These are phyloP conservation scores for Sorex araneus DNA, from an alignment of 2,113 vertebrate genomes.

Conservation along the genomic window DNA sequence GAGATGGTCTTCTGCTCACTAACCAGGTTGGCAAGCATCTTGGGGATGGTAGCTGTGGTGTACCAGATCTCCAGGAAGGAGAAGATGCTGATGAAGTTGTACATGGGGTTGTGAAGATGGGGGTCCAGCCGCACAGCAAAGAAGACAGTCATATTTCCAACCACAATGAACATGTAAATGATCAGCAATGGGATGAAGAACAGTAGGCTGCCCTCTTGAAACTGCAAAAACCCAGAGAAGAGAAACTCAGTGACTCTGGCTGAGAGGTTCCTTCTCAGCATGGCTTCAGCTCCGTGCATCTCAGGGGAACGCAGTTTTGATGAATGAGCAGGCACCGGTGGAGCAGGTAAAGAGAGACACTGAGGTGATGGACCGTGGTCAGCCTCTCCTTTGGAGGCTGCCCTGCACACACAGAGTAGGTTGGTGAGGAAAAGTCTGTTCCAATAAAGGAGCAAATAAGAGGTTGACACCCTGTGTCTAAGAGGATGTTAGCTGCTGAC, in stretches of 20 bases:
- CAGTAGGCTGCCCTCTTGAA: conserved; percentile 40
- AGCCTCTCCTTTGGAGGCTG: too few relatives aligned
- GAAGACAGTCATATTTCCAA: conserved; percentile 78
- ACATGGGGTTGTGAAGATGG: conserved; percentile 81
- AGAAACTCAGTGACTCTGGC: conserved; percentile 72
- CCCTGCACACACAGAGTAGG: too few relatives aligned
- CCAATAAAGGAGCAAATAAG: too few relatives aligned
- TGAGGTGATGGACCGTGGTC: too few relatives aligned
- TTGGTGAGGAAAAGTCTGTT: too few relatives aligned
- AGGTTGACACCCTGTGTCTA: too few relatives aligned
- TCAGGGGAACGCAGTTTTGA: too few relatives aligned
- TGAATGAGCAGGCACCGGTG: too few relatives aligned
- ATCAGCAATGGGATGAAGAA: conserved; percentile 74
- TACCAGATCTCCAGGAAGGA: conserved; percentile 83
- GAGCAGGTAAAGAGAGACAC: too few relatives aligned
- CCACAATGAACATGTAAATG: conserved; percentile 79
- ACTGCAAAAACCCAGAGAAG: conserved; percentile 74
- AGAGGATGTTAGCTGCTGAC: too few relatives aligned
- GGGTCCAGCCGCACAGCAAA: conserved; percentile 77
- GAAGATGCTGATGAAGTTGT: conserved; percentile 81
- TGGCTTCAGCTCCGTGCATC: background rate
- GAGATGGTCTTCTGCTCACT: conserved; percentile 73
- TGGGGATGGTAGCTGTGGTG: conserved; percentile 78
- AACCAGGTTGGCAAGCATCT: conserved; percentile 79
- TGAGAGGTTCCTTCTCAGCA: conserved; percentile 50